Conservation (phyloP, 2,797 vertebrate genomes). For the Enoplosus armatus region DNA sequence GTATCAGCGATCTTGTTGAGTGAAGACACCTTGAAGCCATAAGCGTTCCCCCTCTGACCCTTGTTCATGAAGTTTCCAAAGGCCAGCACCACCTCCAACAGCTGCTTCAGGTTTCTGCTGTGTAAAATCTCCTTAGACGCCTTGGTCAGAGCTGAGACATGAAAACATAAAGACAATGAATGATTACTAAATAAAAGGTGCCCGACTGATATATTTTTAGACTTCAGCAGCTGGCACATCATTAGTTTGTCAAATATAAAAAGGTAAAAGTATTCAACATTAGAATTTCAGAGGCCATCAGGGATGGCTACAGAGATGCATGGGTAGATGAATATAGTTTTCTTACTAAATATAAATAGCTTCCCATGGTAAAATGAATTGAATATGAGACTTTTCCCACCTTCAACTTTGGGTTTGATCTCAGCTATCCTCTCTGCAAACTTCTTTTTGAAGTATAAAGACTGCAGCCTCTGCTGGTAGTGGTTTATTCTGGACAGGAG, state of each 20-base stretch:
- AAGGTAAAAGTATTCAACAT: neutral
- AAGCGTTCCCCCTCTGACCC: conserved; percentile 97
- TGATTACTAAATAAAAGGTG: neutral
- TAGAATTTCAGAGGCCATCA: neutral
- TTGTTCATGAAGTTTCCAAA: conserved; percentile 99
- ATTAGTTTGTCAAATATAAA: neutral
- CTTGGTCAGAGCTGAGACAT: conserved; percentile 87
- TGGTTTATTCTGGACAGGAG: conserved; percentile 92
- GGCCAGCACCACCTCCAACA: conserved; percentile 97
- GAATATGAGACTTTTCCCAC: conserved; percentile 69
- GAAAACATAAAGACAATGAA: neutral
- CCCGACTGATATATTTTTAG: neutral
- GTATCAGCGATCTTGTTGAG: conserved; percentile 99
- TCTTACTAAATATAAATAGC: neutral
- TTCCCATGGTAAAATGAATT: neutral
- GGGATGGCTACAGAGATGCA: neutral
- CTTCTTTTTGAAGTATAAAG: conserved; percentile 99
- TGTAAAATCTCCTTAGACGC: conserved; percentile 94
- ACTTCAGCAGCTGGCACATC: neutral
- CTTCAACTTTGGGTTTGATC: conserved; percentile 98
- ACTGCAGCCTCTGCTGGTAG: conserved; percentile 96
- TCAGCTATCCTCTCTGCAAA: conserved; percentile 98
- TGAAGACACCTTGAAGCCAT: conserved; percentile 97
- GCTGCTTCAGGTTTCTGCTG: conserved; percentile 93
- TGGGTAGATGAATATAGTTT: neutral